These are phyloP conservation scores for Hormiphora californensis DNA, from an alignment of 37 sponge, comb jelly and placozoan genomes.

Conservation along the genomic window DNA sequence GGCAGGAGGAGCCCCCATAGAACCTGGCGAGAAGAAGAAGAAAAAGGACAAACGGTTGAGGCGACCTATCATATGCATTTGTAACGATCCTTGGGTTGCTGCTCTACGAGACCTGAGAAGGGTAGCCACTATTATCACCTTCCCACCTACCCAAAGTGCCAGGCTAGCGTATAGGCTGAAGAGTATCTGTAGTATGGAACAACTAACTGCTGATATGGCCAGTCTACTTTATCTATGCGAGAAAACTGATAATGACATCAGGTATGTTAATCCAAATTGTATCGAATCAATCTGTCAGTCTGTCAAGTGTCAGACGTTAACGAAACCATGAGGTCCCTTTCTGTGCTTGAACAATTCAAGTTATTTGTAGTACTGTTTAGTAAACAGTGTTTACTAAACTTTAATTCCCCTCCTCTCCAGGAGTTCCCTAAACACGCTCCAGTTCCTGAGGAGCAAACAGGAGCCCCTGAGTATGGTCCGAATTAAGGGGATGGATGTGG, in stretches of 20 bases:
- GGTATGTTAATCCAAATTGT: slow-evolving; percentile 7
- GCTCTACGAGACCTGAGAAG: slow-evolving; percentile 80
- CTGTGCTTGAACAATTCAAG: no score
- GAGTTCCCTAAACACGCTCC: slow-evolving; percentile 88
- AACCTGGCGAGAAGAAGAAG: slow-evolving; percentile 63
- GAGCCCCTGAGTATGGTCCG: slow-evolving; percentile 64
- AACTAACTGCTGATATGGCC: slow-evolving; percentile 68
- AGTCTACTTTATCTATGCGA: slow-evolving; percentile 88
- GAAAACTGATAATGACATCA: slow-evolving; percentile 86
- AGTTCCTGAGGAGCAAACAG: slow-evolving; percentile 71
- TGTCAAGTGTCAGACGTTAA: no score
- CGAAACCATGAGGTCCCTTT: no score
- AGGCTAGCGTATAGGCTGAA: slow-evolving; percentile 75
- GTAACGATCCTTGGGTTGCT: slow-evolving; percentile 82
- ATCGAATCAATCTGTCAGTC: neutral
- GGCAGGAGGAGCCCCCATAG: neutral
- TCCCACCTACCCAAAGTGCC: slow-evolving; percentile 74
- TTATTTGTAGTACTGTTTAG: no score
- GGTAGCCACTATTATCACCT: slow-evolving; percentile 67
- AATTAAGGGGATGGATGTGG: slow-evolving; percentile 66
- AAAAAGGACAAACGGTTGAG: slow-evolving; percentile 60
- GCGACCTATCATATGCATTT: slow-evolving; percentile 93
- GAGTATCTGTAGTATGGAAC: slow-evolving; percentile 68
- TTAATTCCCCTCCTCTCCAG: slow-evolving; percentile 30
- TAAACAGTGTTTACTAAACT: no score